Evolutionary conservation across 2,113 vertebrate genomes (phyloP).

Genomic region (Shinisaurus crocodilurus): DNA sequence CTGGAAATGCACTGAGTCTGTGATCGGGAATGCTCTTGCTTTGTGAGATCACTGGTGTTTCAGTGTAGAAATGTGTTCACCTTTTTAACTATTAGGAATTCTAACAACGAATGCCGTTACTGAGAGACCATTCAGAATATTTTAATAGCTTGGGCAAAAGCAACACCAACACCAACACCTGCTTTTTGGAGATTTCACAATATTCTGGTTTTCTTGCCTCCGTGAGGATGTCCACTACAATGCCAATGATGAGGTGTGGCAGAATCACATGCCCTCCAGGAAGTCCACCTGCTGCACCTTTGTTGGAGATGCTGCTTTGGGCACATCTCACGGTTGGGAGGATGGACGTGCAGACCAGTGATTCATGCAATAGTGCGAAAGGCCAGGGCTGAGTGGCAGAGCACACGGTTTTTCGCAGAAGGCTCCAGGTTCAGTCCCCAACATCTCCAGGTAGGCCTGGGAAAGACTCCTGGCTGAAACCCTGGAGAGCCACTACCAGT

Average conservation of each 20-base stretch:
- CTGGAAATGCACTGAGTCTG: constrained; percentile 21
- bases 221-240: neutral
- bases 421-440: too few relatives aligned
- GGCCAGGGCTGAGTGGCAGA: too few relatives aligned
- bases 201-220: neutral
- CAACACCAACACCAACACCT: neutral
- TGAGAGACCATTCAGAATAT: neutral
- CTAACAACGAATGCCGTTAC: neutral
- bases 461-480: too few relatives aligned
- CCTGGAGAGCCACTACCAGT: too few relatives aligned
- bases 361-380: too few relatives aligned
- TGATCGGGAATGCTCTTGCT: constrained; percentile 12
- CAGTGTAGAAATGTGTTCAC: neutral
- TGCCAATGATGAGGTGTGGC: neutral
- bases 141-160: neutral
- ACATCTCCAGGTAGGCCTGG: too few relatives aligned
- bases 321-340: too few relatives aligned
- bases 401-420: neutral
- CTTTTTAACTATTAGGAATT: neutral
- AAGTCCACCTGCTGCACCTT: neutral
- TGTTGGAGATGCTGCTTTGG: neutral
- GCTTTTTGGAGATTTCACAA: neutral
- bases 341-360: too few relatives aligned
- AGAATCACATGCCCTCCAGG: neutral
- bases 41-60: neutral